Conservation (phyloP, 2,888 invertebrate species). For the Pelosia muscerda region DNA sequence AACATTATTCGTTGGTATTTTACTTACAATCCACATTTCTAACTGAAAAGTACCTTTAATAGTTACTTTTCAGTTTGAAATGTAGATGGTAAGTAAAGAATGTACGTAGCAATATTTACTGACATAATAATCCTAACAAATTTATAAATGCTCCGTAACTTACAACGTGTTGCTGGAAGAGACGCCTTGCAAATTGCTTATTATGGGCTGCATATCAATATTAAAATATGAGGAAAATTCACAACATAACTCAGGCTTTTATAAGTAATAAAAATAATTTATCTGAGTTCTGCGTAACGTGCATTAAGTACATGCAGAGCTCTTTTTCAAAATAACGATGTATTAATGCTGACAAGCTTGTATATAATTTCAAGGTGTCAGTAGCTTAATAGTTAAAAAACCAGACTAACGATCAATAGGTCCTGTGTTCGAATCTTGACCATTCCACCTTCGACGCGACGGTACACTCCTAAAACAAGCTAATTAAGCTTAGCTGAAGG, state of each 20-base stretch:
- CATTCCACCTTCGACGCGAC: no score
- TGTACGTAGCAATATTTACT: no score
- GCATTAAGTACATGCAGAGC: background rate
- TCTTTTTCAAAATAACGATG: background rate
- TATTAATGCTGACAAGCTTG: background rate
- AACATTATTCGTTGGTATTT: background rate
- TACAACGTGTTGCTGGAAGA: constrained; percentile 21
- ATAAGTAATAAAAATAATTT: background rate
- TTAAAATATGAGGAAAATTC: constrained; percentile 15
- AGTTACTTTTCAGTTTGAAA: no score
- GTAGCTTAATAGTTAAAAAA: no score
- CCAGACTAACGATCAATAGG: no score
- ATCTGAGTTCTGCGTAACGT: background rate
- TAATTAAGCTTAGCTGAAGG: no score
- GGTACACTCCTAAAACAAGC: no score
- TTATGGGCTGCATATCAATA: constrained; percentile 38
- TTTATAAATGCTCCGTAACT: constrained; percentile 38
- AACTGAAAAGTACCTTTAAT: background rate
- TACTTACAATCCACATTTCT: background rate
- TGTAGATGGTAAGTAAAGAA: no score
- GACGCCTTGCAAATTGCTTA: background rate
- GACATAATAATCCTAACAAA: background rate
- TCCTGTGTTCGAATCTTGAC: no score
- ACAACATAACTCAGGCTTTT: background rate
- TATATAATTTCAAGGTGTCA: background rate